phyloP scores from a whole-genome alignment of 2,888 invertebrate species.

The Colostygia pectinataria region DNA sequence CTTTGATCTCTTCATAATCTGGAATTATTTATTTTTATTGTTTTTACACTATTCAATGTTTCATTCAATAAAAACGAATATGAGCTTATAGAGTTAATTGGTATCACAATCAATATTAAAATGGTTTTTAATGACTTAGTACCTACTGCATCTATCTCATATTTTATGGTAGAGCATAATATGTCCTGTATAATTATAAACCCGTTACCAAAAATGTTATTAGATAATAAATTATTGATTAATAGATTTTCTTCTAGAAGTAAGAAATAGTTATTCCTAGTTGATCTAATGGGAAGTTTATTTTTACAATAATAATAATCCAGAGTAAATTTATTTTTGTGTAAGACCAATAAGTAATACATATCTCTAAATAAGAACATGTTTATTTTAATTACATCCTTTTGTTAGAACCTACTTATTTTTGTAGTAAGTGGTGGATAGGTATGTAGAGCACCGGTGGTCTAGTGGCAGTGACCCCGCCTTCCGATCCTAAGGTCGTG shows the following conservation, averaged over 20 bases:
- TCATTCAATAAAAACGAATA: constrained; percentile 36
- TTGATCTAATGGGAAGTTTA: constrained; percentile 69
- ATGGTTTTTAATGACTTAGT: constrained; percentile 22
- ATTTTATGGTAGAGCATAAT: constrained; percentile 46
- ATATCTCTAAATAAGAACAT: constrained; percentile 58
- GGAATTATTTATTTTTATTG: not conserved
- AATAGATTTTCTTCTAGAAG: constrained; percentile 61
- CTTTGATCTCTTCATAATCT: too few relatives aligned
- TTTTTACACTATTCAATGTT: constrained; percentile 16
- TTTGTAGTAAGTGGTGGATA: too few relatives aligned
- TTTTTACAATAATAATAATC: constrained; percentile 71
- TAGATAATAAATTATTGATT: constrained; percentile 65
- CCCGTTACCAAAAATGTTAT: constrained; percentile 79
- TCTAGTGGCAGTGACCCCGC: too few relatives aligned
- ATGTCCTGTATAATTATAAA: constrained; percentile 59
- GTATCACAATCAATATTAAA: constrained; percentile 26
- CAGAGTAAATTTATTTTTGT: constrained; percentile 78
- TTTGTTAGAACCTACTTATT: not conserved
- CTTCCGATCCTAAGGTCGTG: too few relatives aligned
- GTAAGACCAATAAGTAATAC: constrained; percentile 80
- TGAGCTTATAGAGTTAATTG: constrained; percentile 51
- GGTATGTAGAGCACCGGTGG: too few relatives aligned
- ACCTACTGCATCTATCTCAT: constrained; percentile 19
- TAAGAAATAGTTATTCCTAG: constrained; percentile 78
- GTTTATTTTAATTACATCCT: constrained; percentile 5